Conservation (phyloP, 2,113 vertebrate genomes). For the Ailuropoda melanoleuca region DNA sequence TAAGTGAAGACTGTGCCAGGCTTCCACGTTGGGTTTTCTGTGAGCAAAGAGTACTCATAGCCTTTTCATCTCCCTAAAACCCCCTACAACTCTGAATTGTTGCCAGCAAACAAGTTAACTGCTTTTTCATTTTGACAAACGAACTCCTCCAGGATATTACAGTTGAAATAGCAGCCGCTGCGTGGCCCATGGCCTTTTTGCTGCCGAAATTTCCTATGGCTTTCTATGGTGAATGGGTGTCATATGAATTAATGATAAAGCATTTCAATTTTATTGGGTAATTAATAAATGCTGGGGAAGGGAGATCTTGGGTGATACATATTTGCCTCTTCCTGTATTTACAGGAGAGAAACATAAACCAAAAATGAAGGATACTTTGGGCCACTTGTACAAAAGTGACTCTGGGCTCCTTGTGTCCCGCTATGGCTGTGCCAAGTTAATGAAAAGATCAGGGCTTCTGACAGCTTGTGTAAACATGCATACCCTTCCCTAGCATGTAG, state of each 20-base stretch:
- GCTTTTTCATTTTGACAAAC: slow-evolving; percentile 46
- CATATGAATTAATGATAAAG: slow-evolving; percentile 46
- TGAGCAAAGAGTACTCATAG: neutral
- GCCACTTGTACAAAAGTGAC: neutral
- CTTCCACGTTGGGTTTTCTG: neutral
- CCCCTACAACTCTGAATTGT: neutral
- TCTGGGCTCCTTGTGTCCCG: neutral
- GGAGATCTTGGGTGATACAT: neutral
- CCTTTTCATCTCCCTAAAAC: neutral
- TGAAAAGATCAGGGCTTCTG: neutral
- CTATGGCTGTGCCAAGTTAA: neutral
- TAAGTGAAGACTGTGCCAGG: neutral
- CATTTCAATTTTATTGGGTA: slow-evolving; percentile 3
- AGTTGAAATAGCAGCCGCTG: neutral
- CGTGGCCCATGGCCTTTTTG: neutral
- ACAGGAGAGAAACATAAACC: slow-evolving; percentile 35
- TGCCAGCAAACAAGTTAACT: slow-evolving; percentile 14
- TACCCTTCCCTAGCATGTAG: neutral
- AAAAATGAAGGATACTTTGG: slow-evolving; percentile 17
- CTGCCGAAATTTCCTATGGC: neutral
- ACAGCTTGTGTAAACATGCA: rapidly evolving
- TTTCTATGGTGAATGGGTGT: slow-evolving; percentile 8
- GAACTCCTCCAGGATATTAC: neutral
- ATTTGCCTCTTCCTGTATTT: slow-evolving; percentile 55
- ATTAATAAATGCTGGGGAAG: slow-evolving; percentile 47